A percentile compares a stretch with the other conserved stretches of the same genome.
Conservation (phyloP, 1,140 invertebrate species). For the Drosophila melanica region DNA sequence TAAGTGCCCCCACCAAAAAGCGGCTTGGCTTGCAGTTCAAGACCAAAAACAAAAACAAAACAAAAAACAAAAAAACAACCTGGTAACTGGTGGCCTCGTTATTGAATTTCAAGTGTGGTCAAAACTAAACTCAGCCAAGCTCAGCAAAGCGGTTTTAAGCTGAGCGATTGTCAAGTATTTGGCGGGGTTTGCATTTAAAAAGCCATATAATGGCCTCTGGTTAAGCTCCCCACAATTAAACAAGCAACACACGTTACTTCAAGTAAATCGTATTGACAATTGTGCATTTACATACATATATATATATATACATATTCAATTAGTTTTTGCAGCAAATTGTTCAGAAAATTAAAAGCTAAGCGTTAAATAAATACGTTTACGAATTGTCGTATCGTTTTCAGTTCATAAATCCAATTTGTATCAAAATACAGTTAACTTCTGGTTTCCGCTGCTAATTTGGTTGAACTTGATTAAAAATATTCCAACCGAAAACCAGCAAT, state of each 20-base stretch:
- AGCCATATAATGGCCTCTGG: conserved; percentile 3
- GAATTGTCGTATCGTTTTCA: neutral
- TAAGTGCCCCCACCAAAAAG: conserved; percentile 3
- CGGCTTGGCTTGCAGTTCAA: conserved; percentile 27
- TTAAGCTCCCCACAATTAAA: conserved; percentile 16
- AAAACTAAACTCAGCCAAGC: conserved; percentile 18
- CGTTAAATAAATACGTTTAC: no score
- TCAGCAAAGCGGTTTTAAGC: conserved; percentile 13
- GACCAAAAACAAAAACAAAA: conserved; percentile 15
- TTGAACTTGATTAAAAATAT: conserved; percentile 10
- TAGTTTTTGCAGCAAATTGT: neutral
- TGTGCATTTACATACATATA: neutral
- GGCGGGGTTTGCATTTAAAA: neutral
- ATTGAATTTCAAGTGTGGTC: conserved; percentile 70
- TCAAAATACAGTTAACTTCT: conserved; percentile 1
- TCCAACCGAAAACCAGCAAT: neutral
- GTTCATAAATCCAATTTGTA: neutral
- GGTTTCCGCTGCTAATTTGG: neutral
- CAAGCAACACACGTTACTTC: conserved; percentile 22
- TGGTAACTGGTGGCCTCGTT: conserved; percentile 64
- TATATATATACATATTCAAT: neutral
- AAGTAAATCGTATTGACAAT: conserved; percentile 27
- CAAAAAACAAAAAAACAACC: conserved; percentile 10
- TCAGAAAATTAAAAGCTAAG: neutral
- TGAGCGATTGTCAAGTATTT: conserved; percentile 14